Evolutionary conservation across 2,797 vertebrate genomes (phyloP).

Genomic region (Nasua narica): DNA sequence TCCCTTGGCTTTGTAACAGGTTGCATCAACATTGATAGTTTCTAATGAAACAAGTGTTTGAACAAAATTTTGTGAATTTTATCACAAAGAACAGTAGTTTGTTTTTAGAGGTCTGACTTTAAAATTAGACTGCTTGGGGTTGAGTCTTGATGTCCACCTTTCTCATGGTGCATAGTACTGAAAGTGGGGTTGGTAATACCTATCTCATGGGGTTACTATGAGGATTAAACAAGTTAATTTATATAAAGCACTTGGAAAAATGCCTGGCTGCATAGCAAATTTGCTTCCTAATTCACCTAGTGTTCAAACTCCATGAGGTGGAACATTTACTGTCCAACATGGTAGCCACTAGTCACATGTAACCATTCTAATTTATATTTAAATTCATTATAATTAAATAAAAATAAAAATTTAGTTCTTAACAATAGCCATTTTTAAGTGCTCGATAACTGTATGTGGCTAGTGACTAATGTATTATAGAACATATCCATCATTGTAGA

Average conservation of each 20-base stretch:
- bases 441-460: background rate
- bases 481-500: background rate
- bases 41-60: background rate
- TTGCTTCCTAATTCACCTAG: background rate
- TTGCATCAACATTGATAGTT: background rate
- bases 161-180: background rate
- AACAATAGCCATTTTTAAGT: background rate
- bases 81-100: background rate
- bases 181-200: background rate
- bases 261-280: background rate
- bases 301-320: background rate
- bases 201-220: background rate
- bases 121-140: background rate
- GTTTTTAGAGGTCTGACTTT: background rate
- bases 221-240: background rate
- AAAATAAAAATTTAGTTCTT: background rate
- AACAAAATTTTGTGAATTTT: background rate
- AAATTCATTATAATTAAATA: background rate
- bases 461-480: background rate
- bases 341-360: background rate
- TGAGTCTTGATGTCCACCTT: background rate
- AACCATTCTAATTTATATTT: background rate
- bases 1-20: background rate
- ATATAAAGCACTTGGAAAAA: background rate
- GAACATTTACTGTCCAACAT: background rate